Percentiles rank a stretch among this genome's conserved stretches.
phyloP scores from a whole-genome alignment of 2,797 vertebrate genomes.

The Eupleurogrammus muticus region DNA sequence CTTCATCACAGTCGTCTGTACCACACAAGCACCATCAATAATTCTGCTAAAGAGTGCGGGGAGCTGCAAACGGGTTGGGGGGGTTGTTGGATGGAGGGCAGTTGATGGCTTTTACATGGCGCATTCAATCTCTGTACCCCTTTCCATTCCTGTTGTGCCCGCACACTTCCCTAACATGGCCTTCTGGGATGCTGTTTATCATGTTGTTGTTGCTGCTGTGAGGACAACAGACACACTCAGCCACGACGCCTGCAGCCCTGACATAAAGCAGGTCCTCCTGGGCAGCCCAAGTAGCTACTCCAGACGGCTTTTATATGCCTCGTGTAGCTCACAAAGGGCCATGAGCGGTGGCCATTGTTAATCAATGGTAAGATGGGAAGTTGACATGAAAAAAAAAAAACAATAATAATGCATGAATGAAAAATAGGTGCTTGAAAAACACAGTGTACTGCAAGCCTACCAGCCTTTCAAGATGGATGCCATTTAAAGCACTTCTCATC shows the following conservation, averaged over 20 bases:
- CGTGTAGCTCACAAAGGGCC: conserved; percentile 9
- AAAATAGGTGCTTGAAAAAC: conserved; percentile 14
- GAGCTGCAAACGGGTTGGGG: conserved; percentile 63
- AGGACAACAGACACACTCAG: conserved; percentile 36
- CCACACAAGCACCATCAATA: conserved; percentile 72
- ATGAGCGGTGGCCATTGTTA: conserved; percentile 2
- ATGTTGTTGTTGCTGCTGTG: conserved; percentile 45
- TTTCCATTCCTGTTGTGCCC: conserved; percentile 33
- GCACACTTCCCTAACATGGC: conserved; percentile 60
- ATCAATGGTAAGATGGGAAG: conserved; percentile 11
- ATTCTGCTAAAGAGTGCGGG: conserved; percentile 74
- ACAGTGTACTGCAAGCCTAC: not conserved
- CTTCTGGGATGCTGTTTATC: conserved; percentile 65
- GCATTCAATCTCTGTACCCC: conserved; percentile 65
- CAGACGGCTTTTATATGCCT: conserved; percentile 27
- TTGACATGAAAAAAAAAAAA: not conserved
- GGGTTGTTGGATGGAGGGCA: conserved; percentile 3
- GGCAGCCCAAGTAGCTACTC: conserved; percentile 22
- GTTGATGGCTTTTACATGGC: conserved; percentile 66
- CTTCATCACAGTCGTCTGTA: conserved; percentile 63
- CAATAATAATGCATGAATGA: not conserved
- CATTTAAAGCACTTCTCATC: not conserved
- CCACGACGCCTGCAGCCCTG: conserved; percentile 23
- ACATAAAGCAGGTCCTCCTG: conserved; percentile 18
- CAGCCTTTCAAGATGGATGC: not conserved